A percentile compares a stretch with the other conserved stretches of the same genome.
Evolutionary conservation across 2,797 vertebrate species (phyloP).

Genomic region (Tamandua tetradactyla): DNA sequence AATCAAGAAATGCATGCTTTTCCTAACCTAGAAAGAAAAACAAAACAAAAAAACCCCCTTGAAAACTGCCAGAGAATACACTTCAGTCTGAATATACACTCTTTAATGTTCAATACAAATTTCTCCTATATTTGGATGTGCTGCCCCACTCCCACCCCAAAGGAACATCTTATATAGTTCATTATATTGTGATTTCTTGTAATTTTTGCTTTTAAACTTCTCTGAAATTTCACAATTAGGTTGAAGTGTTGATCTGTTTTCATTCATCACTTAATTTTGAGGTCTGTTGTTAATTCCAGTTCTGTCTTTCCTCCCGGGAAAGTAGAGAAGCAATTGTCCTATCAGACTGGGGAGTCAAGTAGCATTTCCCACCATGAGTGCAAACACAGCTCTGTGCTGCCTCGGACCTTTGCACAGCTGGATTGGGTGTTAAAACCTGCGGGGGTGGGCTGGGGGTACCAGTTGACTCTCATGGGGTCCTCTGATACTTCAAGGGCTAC

Average conservation of each 20-base stretch:
- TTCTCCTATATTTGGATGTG: background rate
- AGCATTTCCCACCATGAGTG: rapidly evolving
- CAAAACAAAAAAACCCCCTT: background rate
- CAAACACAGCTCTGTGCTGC: background rate
- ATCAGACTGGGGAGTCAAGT: background rate
- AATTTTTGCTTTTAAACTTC: background rate
- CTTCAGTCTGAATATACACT: background rate
- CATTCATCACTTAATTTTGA: background rate
- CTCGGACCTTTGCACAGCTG: background rate
- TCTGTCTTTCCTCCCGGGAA: background rate
- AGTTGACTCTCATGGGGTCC: too few relatives aligned
- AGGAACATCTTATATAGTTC: background rate
- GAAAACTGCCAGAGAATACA: background rate
- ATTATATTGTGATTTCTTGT: background rate
- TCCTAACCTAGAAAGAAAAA: background rate
- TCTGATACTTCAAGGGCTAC: background rate
- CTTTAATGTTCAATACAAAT: background rate
- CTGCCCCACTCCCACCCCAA: background rate
- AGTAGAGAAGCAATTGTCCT: background rate
- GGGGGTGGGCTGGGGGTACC: background rate
- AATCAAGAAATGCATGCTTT: background rate
- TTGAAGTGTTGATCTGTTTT: background rate
- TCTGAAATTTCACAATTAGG: background rate
- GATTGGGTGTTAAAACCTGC: background rate
- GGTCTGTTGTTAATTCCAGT: background rate